Evolutionary conservation across 2,888 invertebrate species (phyloP).

Genomic region (Watsonalla binaria): DNA sequence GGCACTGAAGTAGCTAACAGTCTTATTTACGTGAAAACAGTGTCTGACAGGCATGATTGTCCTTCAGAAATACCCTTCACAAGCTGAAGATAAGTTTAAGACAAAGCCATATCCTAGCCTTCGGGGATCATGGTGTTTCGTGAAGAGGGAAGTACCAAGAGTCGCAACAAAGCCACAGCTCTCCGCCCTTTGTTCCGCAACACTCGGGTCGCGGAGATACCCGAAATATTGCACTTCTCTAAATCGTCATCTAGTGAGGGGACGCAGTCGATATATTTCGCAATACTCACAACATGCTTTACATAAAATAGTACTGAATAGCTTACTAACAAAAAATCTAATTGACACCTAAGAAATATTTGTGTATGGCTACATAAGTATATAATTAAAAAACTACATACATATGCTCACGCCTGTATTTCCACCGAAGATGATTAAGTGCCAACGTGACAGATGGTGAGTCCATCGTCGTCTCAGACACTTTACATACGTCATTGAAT

Average conservation of each 20-base stretch:
- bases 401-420: no score
- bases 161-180: slow-evolving; percentile 40
- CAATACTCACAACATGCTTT: no score
- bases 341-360: no score
- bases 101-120: slow-evolving; percentile 1
- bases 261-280: neutral
- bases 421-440: no score
- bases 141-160: slow-evolving; percentile 28
- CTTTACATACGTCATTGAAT: no score
- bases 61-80: neutral
- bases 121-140: slow-evolving; percentile 7
- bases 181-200: slow-evolving; percentile 44
- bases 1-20: no score
- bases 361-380: no score
- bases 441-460: no score
- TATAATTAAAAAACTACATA: no score
- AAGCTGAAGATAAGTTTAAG: slow-evolving; percentile 6
- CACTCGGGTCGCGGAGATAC: slow-evolving; percentile 40
- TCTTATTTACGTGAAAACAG: no score
- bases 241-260: slow-evolving; percentile 45
- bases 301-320: neutral
- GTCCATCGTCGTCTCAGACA: no score
- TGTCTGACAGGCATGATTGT: no score
- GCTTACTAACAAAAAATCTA: neutral
- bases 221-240: slow-evolving; percentile 67